These are phyloP conservation scores for Melitaea athalia DNA, from an alignment of 2,888 invertebrate species.

Conservation along the genomic window DNA sequence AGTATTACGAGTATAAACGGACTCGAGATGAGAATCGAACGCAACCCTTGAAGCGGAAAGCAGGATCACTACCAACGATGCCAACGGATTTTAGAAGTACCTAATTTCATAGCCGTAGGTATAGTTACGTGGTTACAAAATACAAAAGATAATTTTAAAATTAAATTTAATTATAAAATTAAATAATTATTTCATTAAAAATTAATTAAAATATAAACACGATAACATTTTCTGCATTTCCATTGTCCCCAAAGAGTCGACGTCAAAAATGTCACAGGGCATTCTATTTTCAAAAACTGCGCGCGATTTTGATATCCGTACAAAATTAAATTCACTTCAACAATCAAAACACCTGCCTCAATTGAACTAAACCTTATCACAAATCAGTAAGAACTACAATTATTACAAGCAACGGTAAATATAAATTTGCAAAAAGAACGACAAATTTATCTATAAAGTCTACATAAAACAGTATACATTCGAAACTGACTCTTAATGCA, in stretches of 20 bases:
- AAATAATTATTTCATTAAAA: too few species aligned
- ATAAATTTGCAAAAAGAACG: background rate
- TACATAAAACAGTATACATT: background rate
- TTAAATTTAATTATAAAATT: too few species aligned
- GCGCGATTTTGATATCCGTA: constrained; percentile 41
- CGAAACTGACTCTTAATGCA: background rate
- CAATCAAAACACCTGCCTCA: background rate
- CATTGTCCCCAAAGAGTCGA: constrained; percentile 23
- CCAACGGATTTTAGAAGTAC: too few species aligned
- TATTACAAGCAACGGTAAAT: background rate
- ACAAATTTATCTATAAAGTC: background rate
- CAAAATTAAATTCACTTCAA: constrained; percentile 33
- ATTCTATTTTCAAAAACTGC: constrained; percentile 53
- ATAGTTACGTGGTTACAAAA: too few species aligned
- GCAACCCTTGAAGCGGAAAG: too few species aligned
- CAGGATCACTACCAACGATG: too few species aligned
- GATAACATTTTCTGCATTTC: constrained; percentile 4
- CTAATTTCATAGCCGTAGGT: too few species aligned
- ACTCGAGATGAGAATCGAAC: too few species aligned
- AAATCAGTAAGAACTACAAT: constrained; percentile 10
- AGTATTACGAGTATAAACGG: too few species aligned
- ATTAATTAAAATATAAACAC: background rate
- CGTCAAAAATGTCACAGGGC: constrained; percentile 63
- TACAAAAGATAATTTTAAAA: too few species aligned
- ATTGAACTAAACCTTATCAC: constrained; percentile 21